A percentile compares a stretch with the other conserved stretches of the same genome.
Evolutionary conservation across 2,113 vertebrate species (phyloP).

Genomic region (Reinhardtius hippoglossoides): DNA sequence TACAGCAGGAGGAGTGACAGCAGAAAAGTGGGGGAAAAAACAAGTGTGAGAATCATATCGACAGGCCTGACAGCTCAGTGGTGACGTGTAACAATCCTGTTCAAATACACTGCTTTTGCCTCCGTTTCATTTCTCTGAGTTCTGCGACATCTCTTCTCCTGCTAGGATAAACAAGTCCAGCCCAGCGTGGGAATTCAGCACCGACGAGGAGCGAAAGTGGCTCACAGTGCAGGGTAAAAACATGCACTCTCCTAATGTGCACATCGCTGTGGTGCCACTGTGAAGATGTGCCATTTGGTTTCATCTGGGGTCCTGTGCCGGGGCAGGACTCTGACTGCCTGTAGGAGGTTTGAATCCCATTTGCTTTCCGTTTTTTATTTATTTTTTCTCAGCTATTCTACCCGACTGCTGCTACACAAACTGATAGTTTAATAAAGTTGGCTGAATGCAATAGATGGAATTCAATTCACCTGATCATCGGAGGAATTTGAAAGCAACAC

Average conservation of each 20-base stretch:
- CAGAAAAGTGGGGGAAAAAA: constrained; percentile 31
- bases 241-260: constrained; percentile 9
- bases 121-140: not conserved
- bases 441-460: not conserved
- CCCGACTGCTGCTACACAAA: not conserved
- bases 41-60: constrained; percentile 1
- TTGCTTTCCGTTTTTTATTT: not conserved
- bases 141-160: not conserved
- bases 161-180: constrained; percentile 17
- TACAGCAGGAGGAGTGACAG: constrained; percentile 1
- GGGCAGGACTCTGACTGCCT: constrained; percentile 9
- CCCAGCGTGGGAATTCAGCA: constrained; percentile 21
- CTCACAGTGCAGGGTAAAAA: constrained; percentile 7
- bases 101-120: constrained; percentile 15
- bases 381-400: not conserved
- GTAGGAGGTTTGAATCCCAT: constrained; percentile 15
- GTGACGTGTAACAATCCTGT: not conserved
- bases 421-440: not conserved
- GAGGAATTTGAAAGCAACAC: not conserved
- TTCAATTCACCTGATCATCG: not conserved
- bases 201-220: not conserved
- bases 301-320: constrained; percentile 14
- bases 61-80: constrained; percentile 15
- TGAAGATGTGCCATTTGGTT: constrained; percentile 31
- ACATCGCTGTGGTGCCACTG: not conserved